Evolutionary conservation across 2,113 vertebrate species (phyloP).

Genomic region (Loxodonta africana): DNA sequence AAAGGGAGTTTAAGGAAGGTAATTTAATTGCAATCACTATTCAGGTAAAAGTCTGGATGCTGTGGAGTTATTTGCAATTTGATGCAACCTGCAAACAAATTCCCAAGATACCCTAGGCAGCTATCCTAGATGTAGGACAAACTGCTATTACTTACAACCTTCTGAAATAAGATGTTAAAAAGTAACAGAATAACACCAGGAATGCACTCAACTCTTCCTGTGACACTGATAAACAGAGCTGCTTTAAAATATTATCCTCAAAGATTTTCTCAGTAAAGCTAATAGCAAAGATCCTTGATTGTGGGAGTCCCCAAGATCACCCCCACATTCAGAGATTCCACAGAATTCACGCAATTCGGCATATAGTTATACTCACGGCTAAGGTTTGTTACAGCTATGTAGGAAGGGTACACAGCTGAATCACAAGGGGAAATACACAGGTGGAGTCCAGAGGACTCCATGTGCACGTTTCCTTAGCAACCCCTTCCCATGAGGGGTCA

Average conservation of each 20-base stretch:
- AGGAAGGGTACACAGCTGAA: neutral
- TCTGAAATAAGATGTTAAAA: constrained; percentile 15
- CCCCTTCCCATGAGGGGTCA: neutral
- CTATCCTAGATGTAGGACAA: neutral
- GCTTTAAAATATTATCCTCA: constrained; percentile 28
- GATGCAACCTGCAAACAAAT: neutral
- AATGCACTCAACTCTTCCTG: neutral
- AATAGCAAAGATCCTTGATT: constrained; percentile 12
- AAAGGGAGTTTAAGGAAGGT: neutral
- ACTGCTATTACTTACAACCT: neutral
- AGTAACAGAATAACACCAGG: neutral
- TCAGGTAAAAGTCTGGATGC: neutral
- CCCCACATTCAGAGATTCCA: neutral
- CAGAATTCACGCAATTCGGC: neutral
- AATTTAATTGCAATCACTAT: neutral
- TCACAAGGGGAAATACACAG: neutral
- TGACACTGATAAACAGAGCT: neutral
- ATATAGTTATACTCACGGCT: neutral
- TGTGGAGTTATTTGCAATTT: neutral
- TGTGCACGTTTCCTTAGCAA: no score
- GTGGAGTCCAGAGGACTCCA: neutral
- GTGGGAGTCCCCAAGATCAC: neutral
- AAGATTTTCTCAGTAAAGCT: neutral
- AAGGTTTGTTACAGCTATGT: neutral
- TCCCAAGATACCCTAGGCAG: neutral